Base-by-base conservation (phyloP, 2,113 vertebrate species). In the Budorcas taxicolor region DNA sequence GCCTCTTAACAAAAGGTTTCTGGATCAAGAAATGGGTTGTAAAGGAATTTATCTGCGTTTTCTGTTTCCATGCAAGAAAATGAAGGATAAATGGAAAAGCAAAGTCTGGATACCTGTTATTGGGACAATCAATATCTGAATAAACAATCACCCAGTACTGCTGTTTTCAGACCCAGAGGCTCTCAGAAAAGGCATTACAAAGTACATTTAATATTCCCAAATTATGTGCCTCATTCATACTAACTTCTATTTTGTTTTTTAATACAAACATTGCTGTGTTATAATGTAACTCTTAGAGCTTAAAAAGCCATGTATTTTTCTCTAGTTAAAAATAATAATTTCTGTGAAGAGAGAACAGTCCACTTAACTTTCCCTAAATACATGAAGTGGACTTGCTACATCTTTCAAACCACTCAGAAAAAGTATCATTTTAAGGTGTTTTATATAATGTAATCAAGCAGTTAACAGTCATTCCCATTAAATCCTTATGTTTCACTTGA, bases 131-230 rank as follows among this genome's bases (percentile, higher is more conserved):
- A 58, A 91, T 27, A n/a, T 67, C 58, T 90, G 71, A 94, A 57
- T 29, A 97, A 92, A 12, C 5, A 16, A 91, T 52, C 25, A 76
- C 19, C 45, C 40, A 89, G 27, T 19, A 31, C 13, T 85, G n/a
- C 40, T 93, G 40, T 78, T 84, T 97, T 89, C 21, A 95, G 78
- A 36, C 16, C 52, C 10, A 92, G 23, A 88, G 84, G 76, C 76
- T 92, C 84, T 95, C 52, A 92, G 40, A 93, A 97, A 85, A 84
- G 43, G n/a, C 57, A 80, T 90, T 50, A 93, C 19, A 67, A 90
- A 90, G 16, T 86, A 74, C 60, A 80, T 67, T 58, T 92, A 93
- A 53, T 71, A 89, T 45, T 93, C 8, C 43, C n/a, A 76, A 85
- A 67, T 47, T 47, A 91, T 12, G 15, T 95, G 67, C 52, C 27